A percentile compares a stretch with the other conserved stretches of the same genome.
Conservation (phyloP, 1,140 invertebrate species). For the Lucilia sericata region DNA sequence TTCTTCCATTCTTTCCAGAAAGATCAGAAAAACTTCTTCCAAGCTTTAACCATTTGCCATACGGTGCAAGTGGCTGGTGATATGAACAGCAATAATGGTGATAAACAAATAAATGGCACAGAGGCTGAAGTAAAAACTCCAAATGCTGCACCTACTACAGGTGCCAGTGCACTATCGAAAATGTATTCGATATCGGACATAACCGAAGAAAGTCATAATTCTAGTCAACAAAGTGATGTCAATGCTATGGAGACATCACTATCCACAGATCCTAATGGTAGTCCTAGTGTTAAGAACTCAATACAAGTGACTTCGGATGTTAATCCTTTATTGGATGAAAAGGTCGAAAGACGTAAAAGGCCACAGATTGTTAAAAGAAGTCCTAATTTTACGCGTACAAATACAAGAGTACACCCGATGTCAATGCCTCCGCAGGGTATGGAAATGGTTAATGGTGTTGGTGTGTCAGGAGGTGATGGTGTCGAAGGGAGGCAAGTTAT, state of each 20-base stretch:
- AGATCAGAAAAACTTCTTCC: conserved; percentile 72
- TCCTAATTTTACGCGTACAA: conserved; percentile 58
- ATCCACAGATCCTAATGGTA: conserved; percentile 57
- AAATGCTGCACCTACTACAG: neutral
- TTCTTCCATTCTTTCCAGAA: conserved; percentile 45
- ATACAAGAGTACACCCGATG: conserved; percentile 46
- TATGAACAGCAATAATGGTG: conserved; percentile 46
- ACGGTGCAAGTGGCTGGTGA: conserved; percentile 76
- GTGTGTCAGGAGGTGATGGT: neutral
- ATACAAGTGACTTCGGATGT: conserved; percentile 62
- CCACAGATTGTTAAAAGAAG: conserved; percentile 62
- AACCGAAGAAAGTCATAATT: conserved; percentile 63
- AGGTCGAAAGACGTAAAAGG: conserved; percentile 60
- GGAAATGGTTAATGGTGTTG: conserved; percentile 7
- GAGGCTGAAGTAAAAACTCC: neutral
- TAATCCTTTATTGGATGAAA: conserved; percentile 59
- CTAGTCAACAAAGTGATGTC: conserved; percentile 64
- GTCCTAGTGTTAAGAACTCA: conserved; percentile 45
- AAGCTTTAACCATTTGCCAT: conserved; percentile 82
- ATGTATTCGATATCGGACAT: conserved; percentile 65
- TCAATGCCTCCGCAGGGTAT: neutral
- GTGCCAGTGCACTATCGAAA: conserved; percentile 47
- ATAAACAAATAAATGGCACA: neutral
- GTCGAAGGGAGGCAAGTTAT: conserved; percentile 36
- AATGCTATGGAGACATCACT: conserved; percentile 60